Base-by-base conservation (phyloP, 1,140 invertebrate genomes). In the Eupristina koningsbergeri region DNA sequence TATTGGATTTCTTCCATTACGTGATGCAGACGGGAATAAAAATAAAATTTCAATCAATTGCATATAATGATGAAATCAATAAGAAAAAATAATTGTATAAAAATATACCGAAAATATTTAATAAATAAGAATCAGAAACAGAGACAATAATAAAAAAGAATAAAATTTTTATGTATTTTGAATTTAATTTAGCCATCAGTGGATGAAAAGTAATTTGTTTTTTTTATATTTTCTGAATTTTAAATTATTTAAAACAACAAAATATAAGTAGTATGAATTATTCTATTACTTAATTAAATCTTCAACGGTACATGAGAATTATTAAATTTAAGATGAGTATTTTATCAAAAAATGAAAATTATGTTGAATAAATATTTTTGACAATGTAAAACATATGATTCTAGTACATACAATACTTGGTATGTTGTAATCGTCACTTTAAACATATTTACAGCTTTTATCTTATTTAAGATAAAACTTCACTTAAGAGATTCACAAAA, bases 1-100 rank as follows among this genome's bases (percentile, higher is more conserved):
- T n/a, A n/a, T n/a, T n/a, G n/a, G n/a, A n/a, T n/a, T n/a, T n/a
- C n/a, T n/a, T n/a, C n/a, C n/a, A n/a, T n/a, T n/a, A n/a, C n/a
- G 78, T 83, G 75, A 83, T 83, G 81, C 81, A 83, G 83, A 80
- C 36, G 34, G 61, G 64, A 85, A 64, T 63, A 86, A 41, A 86
- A 34, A 67, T 26, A 79, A 78, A 36, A 31, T 45, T 41, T 61
- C 47, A 53, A 47, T 69, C 63, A 78, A 76, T 76, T 76, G 73
- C 73, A 75, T 29, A 67, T n/a, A 61, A 82, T 67, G 79, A 83
- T n/a, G 34, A 36, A 80, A 3, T 19, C 61, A 63, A 9, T 0
- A 36, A 34, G 29, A 71, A 71, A 78, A 63, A 26, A 78, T 64
- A 64, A 36, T 58, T 45, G 31, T 17, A 78, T 26, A 45, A 78